Evolutionary conservation across 1,140 invertebrate species (phyloP).

Genomic region (Drosophila grimshawi): DNA sequence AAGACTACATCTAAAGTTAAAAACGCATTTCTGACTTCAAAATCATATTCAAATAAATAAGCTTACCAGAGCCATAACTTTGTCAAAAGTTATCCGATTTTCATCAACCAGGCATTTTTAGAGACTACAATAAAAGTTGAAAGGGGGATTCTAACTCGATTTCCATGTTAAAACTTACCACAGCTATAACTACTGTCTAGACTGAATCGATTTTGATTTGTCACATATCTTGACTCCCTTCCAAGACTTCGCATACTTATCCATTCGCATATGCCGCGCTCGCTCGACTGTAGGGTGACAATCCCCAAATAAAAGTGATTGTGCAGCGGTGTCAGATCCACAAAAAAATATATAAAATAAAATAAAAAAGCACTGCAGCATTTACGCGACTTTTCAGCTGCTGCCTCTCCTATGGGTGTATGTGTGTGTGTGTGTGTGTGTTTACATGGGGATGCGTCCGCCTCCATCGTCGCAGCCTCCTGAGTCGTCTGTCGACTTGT

Average conservation of each 20-base stretch:
- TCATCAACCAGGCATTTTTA: too few relatives aligned
- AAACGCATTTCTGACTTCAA: too few relatives aligned
- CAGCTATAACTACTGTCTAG: too few relatives aligned
- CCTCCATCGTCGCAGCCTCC: conserved; percentile 28
- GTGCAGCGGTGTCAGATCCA: conserved; percentile 51
- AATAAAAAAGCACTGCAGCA: conserved; percentile 40
- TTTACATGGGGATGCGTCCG: conserved; percentile 62
- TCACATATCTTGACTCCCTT: not conserved
- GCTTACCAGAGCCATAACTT: too few relatives aligned
- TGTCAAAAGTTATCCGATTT: too few relatives aligned
- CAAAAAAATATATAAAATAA: conserved; percentile 40
- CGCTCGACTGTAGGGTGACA: conserved; percentile 50
- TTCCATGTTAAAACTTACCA: too few relatives aligned
- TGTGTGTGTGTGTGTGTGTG: conserved; percentile 31
- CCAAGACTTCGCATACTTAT: not conserved
- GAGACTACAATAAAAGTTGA: too few relatives aligned
- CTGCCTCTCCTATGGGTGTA: conserved; percentile 31
- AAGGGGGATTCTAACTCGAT: too few relatives aligned
- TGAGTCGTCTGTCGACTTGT: conserved; percentile 46
- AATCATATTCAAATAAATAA: too few relatives aligned
- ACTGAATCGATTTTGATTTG: too few relatives aligned
- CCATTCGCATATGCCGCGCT: conserved; percentile 1
- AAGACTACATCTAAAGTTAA: too few relatives aligned
- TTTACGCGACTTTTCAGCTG: conserved; percentile 66
- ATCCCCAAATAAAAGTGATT: conserved; percentile 80